These are phyloP conservation scores for Halictus rubicundus DNA, from an alignment of 1,140 invertebrate genomes.

Conservation along the genomic window DNA sequence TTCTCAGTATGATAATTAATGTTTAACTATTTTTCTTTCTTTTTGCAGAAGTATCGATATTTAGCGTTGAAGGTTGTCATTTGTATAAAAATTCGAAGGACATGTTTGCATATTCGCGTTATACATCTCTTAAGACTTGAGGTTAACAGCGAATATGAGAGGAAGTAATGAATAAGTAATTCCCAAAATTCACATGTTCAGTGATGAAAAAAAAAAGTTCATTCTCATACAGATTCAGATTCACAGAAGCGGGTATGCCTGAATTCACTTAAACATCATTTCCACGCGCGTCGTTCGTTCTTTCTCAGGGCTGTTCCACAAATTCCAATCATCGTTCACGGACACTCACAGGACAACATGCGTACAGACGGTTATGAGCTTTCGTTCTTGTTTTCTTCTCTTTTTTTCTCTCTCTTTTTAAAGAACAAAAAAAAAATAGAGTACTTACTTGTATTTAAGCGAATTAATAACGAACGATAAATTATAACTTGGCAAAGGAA, in stretches of 20 bases:
- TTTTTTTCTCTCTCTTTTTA: conserved; percentile 22
- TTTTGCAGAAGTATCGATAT: conserved; percentile 94
- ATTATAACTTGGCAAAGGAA: conserved; percentile 61
- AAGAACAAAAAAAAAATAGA: conserved; percentile 5
- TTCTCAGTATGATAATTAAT: not conserved
- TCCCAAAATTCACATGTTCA: conserved; percentile 56
- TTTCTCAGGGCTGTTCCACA: conserved; percentile 65
- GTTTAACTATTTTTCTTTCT: conserved; percentile 52
- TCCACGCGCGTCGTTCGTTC: conserved; percentile 63
- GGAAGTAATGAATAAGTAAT: conserved; percentile 62
- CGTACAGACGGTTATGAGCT: conserved; percentile 27
- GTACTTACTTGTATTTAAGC: conserved; percentile 50
- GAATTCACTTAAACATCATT: conserved; percentile 51
- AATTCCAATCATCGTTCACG: conserved; percentile 43
- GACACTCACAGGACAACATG: conserved; percentile 2
- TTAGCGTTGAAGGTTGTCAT: conserved; percentile 90
- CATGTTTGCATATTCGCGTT: conserved; percentile 67
- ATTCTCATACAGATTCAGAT: conserved; percentile 54
- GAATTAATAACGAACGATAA: conserved; percentile 60
- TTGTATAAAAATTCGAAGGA: conserved; percentile 73
- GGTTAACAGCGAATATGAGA: conserved; percentile 56
- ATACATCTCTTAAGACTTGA: conserved; percentile 71
- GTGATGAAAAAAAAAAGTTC: conserved; percentile 53
- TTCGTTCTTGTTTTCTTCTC: conserved; percentile 8
- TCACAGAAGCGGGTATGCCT: conserved; percentile 34